Percentiles rank a stretch among this genome's conserved stretches.
Conservation (phyloP, 1,140 invertebrate species). For the Drosophila ananassae region DNA sequence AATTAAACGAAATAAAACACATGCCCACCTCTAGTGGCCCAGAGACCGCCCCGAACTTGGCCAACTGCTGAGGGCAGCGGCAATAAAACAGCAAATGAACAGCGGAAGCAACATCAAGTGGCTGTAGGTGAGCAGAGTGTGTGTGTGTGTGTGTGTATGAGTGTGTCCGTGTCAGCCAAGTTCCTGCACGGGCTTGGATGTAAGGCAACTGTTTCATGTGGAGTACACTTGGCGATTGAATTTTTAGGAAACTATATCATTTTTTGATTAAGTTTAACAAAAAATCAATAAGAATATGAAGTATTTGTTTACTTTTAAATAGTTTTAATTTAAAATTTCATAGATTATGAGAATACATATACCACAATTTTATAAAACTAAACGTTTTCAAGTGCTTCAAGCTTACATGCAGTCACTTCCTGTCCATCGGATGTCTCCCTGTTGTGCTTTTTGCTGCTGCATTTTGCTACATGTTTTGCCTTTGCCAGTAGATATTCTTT, state of each 20-base stretch:
- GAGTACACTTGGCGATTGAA: neutral
- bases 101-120: slow-evolving; percentile 74
- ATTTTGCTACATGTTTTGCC: slow-evolving; percentile 66
- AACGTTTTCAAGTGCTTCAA: slow-evolving; percentile 13
- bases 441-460: slow-evolving; percentile 44
- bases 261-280: too few relatives aligned
- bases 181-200: slow-evolving; percentile 30
- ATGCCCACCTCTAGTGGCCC: slow-evolving; percentile 42
- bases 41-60: slow-evolving; percentile 24
- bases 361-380: neutral
- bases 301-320: too few relatives aligned
- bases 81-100: slow-evolving; percentile 80
- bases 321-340: too few relatives aligned
- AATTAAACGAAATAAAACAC: slow-evolving; percentile 35
- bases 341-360: neutral
- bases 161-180: slow-evolving; percentile 5
- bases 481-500: slow-evolving; percentile 68
- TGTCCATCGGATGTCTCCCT: slow-evolving; percentile 58
- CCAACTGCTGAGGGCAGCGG: slow-evolving; percentile 53
- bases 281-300: too few relatives aligned
- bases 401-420: slow-evolving; percentile 64
- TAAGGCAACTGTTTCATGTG: slow-evolving; percentile 32
- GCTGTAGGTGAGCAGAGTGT: slow-evolving; percentile 18
- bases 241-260: neutral
- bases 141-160: neutral